Conservation (phyloP, 2,113 vertebrate genomes). For the Symphodus melops region DNA sequence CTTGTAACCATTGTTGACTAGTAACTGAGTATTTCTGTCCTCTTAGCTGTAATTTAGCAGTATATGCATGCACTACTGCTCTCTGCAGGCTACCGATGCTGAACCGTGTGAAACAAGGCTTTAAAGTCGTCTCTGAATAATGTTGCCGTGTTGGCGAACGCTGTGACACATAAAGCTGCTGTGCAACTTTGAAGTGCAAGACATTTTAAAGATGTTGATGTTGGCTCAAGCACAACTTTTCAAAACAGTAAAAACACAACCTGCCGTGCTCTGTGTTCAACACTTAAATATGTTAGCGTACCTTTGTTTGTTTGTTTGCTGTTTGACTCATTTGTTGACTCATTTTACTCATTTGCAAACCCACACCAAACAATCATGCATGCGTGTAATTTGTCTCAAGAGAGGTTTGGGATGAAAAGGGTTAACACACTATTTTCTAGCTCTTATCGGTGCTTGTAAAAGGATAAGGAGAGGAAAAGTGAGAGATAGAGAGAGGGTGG, state of each 20-base stretch:
- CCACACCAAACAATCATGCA: constrained; percentile 64
- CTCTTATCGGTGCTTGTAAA: constrained; percentile 78
- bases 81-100: constrained; percentile 47
- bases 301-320: constrained; percentile 57
- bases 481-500: constrained; percentile 65
- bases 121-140: constrained; percentile 55
- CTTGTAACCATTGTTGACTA: constrained; percentile 53
- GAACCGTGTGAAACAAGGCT: constrained; percentile 53
- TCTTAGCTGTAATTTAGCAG: constrained; percentile 58
- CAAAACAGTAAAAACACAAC: neutral
- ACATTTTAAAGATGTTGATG: constrained; percentile 25
- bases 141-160: constrained; percentile 43
- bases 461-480: constrained; percentile 77
- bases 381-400: constrained; percentile 69
- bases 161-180: constrained; percentile 20
- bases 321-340: constrained; percentile 55
- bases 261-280: neutral
- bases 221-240: constrained; percentile 7
- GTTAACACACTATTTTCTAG: constrained; percentile 78
- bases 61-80: constrained; percentile 41
- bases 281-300: neutral
- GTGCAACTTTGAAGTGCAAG: constrained; percentile 34
- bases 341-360: constrained; percentile 60
- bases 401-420: constrained; percentile 63
- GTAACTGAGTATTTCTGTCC: constrained; percentile 50